phyloP scores from a whole-genome alignment of 2,888 invertebrate species.

The Oscheius onirici region DNA sequence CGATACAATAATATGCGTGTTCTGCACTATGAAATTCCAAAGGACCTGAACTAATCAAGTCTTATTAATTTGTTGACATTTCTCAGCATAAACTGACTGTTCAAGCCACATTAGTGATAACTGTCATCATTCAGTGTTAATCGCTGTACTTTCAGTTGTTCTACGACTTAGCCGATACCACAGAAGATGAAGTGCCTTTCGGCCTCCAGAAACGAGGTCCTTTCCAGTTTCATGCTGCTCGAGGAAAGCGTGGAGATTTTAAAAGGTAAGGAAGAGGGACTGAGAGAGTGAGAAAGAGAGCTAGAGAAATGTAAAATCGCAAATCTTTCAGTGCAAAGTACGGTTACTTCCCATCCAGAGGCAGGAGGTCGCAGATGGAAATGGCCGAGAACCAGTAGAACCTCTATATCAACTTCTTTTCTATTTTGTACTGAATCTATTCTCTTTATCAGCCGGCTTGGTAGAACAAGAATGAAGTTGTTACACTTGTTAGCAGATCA shows the following conservation, averaged over 20 bases:
- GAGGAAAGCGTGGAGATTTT: constrained; percentile 20
- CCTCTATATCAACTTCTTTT: too few species aligned
- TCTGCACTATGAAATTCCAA: too few species aligned
- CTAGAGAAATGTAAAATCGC: background rate
- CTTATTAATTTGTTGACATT: too few species aligned
- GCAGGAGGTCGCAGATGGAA: background rate
- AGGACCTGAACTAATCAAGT: too few species aligned
- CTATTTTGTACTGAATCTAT: too few species aligned
- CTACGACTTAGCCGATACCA: background rate
- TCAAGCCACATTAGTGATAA: too few species aligned
- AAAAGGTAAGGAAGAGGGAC: background rate
- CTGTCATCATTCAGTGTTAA: too few species aligned
- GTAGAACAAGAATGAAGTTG: constrained; percentile 20
- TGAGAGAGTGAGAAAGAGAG: too few species aligned
- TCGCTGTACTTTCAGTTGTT: background rate
- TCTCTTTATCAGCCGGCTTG: background rate
- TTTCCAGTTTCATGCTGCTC: constrained; percentile 17
- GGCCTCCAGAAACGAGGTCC: constrained; percentile 1
- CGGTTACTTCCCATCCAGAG: constrained; percentile 15
- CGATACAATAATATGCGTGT: too few species aligned
- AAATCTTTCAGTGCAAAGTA: constrained; percentile 12
- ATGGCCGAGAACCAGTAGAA: too few species aligned
- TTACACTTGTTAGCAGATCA: constrained; percentile 5
- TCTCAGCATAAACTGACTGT: too few species aligned
- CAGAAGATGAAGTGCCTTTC: background rate